Percentiles rank a stretch among this genome's conserved stretches.
Evolutionary conservation across 2,888 invertebrate genomes (phyloP).

Genomic region (Netelia virgata): DNA sequence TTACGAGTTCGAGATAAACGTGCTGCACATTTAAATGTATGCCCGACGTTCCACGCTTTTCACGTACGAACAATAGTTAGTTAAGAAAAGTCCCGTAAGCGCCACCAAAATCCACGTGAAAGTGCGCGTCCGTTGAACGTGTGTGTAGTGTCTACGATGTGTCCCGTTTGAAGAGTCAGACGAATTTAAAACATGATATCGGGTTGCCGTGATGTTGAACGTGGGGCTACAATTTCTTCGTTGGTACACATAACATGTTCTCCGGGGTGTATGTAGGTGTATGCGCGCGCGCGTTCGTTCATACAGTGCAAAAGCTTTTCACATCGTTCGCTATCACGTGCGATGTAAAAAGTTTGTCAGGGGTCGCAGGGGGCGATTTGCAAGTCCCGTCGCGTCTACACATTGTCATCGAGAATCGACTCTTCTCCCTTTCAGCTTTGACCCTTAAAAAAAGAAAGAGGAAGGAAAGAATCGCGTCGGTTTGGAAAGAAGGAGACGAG

Average conservation of each 20-base stretch:
- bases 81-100: slow-evolving; percentile 45
- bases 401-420: slow-evolving; percentile 69
- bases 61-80: slow-evolving; percentile 20
- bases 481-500: slow-evolving; percentile 37
- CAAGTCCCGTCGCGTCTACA: slow-evolving; percentile 57
- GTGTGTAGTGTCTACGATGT: neutral
- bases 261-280: neutral
- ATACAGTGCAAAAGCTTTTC: neutral
- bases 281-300: neutral
- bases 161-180: slow-evolving; percentile 14
- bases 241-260: neutral
- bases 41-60: slow-evolving; percentile 26
- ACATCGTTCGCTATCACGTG: neutral
- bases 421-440: slow-evolving; percentile 59
- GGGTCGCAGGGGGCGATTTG: slow-evolving; percentile 62
- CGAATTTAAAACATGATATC: slow-evolving; percentile 46
- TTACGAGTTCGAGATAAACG: slow-evolving; percentile 46
- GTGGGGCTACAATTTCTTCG: neutral
- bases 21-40: slow-evolving; percentile 31
- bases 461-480: slow-evolving; percentile 7
- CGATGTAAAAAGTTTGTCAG: slow-evolving; percentile 33
- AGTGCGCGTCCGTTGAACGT: neutral
- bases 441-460: slow-evolving; percentile 49
- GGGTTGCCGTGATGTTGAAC: slow-evolving; percentile 21
- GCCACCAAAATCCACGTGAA: neutral